A percentile compares a stretch with the other conserved stretches of the same genome.
These are phyloP conservation scores for Pyrocephalus nanus DNA, from an alignment of 2,797 vertebrate genomes.

Conservation along the genomic window DNA sequence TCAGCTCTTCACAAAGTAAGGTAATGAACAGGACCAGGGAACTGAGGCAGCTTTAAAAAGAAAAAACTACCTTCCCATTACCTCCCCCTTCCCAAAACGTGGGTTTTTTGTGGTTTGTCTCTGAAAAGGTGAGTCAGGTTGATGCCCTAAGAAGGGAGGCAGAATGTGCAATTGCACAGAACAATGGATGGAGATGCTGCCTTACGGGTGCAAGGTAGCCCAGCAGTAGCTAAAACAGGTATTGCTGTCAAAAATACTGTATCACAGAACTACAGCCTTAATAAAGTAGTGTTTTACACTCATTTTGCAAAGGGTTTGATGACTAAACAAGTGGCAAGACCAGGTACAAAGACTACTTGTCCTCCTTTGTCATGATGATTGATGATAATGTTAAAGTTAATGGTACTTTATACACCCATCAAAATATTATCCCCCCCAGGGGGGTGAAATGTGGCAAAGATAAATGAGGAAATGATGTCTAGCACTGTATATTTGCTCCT, in stretches of 20 bases:
- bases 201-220: background rate
- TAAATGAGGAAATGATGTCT: conserved; percentile 23
- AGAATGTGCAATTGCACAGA: background rate
- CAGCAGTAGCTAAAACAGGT: background rate
- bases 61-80: background rate
- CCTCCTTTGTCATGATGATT: conserved; percentile 38
- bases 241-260: background rate
- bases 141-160: background rate
- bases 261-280: background rate
- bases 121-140: background rate
- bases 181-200: background rate
- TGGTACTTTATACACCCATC: conserved; percentile 40
- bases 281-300: background rate
- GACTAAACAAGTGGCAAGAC: conserved; percentile 23
- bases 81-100: rapidly evolving
- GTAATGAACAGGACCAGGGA: background rate
- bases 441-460: background rate
- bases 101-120: background rate
- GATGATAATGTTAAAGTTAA: conserved; percentile 40
- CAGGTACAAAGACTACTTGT: conserved; percentile 36
- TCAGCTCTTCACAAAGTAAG: background rate
- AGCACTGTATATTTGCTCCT: background rate
- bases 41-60: background rate
- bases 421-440: conserved; percentile 35
- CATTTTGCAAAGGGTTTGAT: conserved; percentile 12